Evolutionary conservation across 2,797 vertebrate species (phyloP).

Genomic region (Graptemys geographica): DNA sequence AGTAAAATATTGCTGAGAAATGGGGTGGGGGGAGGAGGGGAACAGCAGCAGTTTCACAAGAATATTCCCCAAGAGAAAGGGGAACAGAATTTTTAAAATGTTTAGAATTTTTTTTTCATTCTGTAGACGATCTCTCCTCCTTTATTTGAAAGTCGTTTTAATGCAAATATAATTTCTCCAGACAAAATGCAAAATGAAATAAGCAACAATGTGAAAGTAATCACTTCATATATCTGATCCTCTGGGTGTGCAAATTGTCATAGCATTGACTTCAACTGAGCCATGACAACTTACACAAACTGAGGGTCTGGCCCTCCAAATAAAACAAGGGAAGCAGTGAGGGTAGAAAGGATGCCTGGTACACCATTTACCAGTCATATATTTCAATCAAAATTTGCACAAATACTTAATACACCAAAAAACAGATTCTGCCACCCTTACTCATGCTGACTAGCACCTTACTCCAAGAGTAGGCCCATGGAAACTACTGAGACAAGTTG

Average conservation of each 20-base stretch:
- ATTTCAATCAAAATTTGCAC: background rate
- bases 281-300: background rate
- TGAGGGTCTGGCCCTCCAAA: background rate
- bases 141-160: constrained; percentile 1
- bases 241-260: background rate
- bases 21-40: background rate
- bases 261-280: background rate
- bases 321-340: background rate
- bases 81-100: background rate
- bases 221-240: background rate
- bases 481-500: background rate
- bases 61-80: background rate
- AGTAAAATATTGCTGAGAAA: constrained; percentile 10
- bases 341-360: background rate
- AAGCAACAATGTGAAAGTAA: background rate
- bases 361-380: background rate
- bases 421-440: background rate
- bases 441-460: background rate
- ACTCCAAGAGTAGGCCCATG: background rate
- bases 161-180: background rate
- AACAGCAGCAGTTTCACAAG: background rate
- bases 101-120: background rate
- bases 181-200: background rate
- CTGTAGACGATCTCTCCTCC: background rate
- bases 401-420: background rate